Evolutionary conservation across 2,113 vertebrate species (phyloP).

Genomic region (Rhinoderma darwinii): DNA sequence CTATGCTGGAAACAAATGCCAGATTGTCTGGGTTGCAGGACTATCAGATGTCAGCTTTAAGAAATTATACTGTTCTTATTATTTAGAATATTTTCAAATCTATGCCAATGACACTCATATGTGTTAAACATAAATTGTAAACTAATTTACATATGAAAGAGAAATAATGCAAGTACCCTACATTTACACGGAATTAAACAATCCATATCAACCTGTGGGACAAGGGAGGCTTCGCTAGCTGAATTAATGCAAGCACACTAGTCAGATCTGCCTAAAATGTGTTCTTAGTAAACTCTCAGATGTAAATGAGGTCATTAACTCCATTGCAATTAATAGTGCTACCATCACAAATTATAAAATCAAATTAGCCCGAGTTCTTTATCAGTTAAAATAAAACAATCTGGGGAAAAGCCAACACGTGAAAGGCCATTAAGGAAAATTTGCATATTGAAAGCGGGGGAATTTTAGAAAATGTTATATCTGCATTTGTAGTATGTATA

Average conservation of each 20-base stretch:
- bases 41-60: neutral
- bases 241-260: conserved; percentile 14
- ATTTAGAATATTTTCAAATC: neutral
- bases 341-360: conserved; percentile 44
- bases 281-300: conserved; percentile 21
- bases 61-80: neutral
- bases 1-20: neutral
- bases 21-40: neutral
- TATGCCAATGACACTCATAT: neutral
- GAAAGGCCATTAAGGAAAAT: conserved; percentile 34
- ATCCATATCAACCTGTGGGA: neutral
- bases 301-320: conserved; percentile 51
- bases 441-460: conserved; percentile 38
- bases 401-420: conserved; percentile 18
- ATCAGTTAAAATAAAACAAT: conserved; percentile 40
- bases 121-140: neutral
- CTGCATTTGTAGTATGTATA: conserved; percentile 26
- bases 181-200: neutral
- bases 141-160: neutral
- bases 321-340: conserved; percentile 49
- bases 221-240: neutral
- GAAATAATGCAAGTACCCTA: neutral
- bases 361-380: conserved; percentile 34
- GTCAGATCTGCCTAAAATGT: conserved; percentile 14
- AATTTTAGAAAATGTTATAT: conserved; percentile 16